These are phyloP conservation scores for Coranthus polyacanthus DNA, from an alignment of 2,797 vertebrate species.

Conservation along the genomic window DNA sequence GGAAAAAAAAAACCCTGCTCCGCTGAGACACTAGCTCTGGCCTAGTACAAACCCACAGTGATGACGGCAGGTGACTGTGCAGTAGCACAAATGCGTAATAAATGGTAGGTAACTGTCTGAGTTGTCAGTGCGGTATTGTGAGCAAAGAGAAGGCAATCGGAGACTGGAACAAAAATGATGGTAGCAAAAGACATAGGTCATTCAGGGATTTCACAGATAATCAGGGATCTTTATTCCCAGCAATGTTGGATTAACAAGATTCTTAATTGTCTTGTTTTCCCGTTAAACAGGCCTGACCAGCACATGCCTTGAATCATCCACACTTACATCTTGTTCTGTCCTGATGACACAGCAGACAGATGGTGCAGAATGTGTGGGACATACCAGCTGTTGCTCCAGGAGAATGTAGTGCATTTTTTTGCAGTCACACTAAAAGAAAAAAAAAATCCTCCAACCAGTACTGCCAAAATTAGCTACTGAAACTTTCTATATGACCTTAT, in stretches of 20 bases:
- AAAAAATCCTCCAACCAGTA: not conserved
- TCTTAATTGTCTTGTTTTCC: constrained; percentile 50
- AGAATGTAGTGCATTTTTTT: constrained; percentile 47
- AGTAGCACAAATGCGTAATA: constrained; percentile 9
- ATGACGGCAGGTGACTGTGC: constrained; percentile 5
- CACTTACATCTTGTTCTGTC: constrained; percentile 78
- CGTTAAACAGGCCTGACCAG: constrained; percentile 52
- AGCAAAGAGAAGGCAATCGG: too few relatives aligned
- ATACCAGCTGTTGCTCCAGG: constrained; percentile 77
- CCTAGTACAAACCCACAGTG: not conserved
- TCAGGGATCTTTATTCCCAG: constrained; percentile 8
- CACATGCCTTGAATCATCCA: constrained; percentile 77
- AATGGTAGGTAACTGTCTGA: not conserved
- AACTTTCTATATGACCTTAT: constrained; percentile 18
- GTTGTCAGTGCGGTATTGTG: not conserved
- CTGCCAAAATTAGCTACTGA: constrained; percentile 9
- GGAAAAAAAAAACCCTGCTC: not conserved
- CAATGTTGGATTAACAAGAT: constrained; percentile 22
- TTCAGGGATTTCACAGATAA: not conserved
- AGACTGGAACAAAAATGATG: not conserved
- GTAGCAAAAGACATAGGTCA: too few relatives aligned
- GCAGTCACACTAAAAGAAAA: constrained; percentile 18
- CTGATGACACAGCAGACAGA: constrained; percentile 77
- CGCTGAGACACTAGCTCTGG: not conserved
- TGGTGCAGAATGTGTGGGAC: constrained; percentile 77